These are phyloP conservation scores for Hemicordylus capensis DNA, from an alignment of 2,113 vertebrate species.

Conservation along the genomic window DNA sequence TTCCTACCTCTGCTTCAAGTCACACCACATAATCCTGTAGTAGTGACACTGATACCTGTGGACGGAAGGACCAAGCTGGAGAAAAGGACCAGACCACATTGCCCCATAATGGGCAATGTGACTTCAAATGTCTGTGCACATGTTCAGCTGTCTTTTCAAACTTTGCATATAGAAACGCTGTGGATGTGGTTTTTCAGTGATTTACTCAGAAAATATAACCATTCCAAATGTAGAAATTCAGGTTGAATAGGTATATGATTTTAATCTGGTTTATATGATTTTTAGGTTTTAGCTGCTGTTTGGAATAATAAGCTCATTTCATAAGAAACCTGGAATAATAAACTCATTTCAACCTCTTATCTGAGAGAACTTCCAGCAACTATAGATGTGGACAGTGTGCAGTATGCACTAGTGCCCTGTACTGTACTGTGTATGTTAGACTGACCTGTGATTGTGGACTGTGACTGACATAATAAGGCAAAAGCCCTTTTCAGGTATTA, in stretches of 20 bases:
- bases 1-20: background rate
- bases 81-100: background rate
- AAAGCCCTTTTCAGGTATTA: too few relatives aligned
- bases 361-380: background rate
- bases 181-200: background rate
- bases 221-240: background rate
- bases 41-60: background rate
- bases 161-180: background rate
- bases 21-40: background rate
- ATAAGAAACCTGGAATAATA: background rate
- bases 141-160: background rate
- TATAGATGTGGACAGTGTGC: background rate
- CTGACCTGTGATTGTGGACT: background rate
- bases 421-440: background rate
- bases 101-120: background rate
- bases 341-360: background rate
- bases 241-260: too few relatives aligned
- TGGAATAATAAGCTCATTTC: background rate
- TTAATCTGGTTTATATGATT: too few relatives aligned
- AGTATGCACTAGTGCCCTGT: too few relatives aligned
- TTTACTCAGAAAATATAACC: background rate
- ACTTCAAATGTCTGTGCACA: background rate
- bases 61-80: too few relatives aligned
- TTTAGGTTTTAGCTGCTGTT: too few relatives aligned
- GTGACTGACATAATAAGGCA: background rate